A percentile compares a stretch with the other conserved stretches of the same genome.
These are phyloP conservation scores for Sycophila sp. DNA, from an alignment of 1,140 invertebrate species.

Conservation along the genomic window DNA sequence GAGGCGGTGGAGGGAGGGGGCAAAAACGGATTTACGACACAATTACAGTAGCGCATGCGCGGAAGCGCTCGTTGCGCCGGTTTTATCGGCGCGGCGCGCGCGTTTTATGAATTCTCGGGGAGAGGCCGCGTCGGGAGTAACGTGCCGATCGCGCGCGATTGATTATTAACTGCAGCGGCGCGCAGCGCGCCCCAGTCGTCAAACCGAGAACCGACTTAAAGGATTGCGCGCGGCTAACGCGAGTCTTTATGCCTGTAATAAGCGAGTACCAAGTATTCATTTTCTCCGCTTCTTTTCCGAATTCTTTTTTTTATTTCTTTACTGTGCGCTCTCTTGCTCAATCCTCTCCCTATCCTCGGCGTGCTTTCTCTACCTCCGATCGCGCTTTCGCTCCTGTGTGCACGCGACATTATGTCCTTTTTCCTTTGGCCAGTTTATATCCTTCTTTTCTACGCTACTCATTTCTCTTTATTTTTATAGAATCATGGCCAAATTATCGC, in stretches of 20 bases:
- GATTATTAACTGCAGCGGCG: conserved; percentile 18
- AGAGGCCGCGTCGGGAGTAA: not conserved
- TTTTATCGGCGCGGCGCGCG: conserved; percentile 9
- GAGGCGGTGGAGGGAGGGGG: not conserved
- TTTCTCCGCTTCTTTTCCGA: conserved; percentile 1
- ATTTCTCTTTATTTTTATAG: not conserved
- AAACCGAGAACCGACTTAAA: conserved; percentile 15
- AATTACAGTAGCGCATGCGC: conserved; percentile 13
- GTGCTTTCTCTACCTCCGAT: conserved; percentile 3
- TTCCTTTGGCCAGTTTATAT: not conserved
- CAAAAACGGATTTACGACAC: conserved; percentile 23
- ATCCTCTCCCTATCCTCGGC: not conserved
- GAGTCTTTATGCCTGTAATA: conserved; percentile 21
- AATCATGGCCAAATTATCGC: not conserved
- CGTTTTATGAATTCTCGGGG: conserved; percentile 24
- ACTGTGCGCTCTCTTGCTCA: conserved; percentile 1
- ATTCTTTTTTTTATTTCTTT: not conserved
- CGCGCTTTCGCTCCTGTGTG: not conserved
- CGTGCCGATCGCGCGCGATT: not conserved
- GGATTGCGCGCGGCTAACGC: conserved; percentile 16
- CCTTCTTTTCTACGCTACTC: not conserved
- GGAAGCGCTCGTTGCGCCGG: conserved; percentile 15
- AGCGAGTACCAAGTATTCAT: conserved; percentile 22
- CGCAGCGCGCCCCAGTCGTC: not conserved
- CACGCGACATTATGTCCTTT: not conserved